These are phyloP conservation scores for Cinclus mexicanus DNA, from an alignment of 2,113 vertebrate genomes.

Conservation along the genomic window DNA sequence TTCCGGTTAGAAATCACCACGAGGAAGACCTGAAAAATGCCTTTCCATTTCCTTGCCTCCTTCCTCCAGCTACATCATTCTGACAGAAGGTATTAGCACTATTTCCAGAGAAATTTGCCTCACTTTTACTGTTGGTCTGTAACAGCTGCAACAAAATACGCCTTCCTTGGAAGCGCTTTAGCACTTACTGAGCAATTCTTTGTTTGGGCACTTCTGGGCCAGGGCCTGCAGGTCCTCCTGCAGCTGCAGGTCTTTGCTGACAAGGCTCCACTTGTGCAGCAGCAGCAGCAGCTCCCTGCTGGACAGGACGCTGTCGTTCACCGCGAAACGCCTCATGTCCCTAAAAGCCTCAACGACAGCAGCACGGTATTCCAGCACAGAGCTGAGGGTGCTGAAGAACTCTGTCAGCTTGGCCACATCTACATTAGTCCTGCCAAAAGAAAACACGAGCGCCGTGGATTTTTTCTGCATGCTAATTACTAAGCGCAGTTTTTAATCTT, in stretches of 20 bases:
- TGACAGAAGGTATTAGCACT: neutral
- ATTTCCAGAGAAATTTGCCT: neutral
- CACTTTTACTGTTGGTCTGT: neutral
- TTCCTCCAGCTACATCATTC: neutral
- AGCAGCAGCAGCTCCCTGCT: slow-evolving; percentile 76
- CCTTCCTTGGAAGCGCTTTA: neutral
- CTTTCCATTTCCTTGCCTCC: neutral
- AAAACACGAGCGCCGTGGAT: neutral
- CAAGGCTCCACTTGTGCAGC: slow-evolving; percentile 83
- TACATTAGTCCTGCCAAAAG: slow-evolving; percentile 70
- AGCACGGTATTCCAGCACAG: slow-evolving; percentile 80
- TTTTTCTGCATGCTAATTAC: neutral
- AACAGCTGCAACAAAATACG: neutral
- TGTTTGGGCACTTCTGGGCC: slow-evolving; percentile 74
- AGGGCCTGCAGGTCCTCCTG: slow-evolving; percentile 74
- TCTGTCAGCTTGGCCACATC: slow-evolving; percentile 67
- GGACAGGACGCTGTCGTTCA: slow-evolving; percentile 76
- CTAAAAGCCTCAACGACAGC: slow-evolving; percentile 61
- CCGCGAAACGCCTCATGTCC: slow-evolving; percentile 65
- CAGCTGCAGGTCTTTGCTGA: slow-evolving; percentile 66
- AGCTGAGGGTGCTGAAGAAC: slow-evolving; percentile 77
- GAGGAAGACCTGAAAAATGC: neutral
- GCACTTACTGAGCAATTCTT: slow-evolving; percentile 84
- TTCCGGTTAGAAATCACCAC: neutral
- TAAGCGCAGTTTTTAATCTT: neutral